Base-by-base conservation (phyloP, 2,888 invertebrate species). In the Melanophora roralis region DNA sequence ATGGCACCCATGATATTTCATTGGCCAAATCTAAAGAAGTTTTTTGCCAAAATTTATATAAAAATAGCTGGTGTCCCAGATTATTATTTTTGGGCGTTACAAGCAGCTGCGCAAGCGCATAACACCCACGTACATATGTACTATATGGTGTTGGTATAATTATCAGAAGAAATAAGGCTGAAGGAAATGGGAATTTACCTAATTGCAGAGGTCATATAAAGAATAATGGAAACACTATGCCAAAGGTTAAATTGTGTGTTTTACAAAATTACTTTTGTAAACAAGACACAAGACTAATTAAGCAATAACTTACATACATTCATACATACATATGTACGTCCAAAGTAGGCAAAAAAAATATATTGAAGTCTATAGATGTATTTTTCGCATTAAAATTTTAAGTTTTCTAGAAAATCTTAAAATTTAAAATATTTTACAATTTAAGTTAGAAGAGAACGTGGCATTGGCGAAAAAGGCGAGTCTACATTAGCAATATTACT, bases 201-300 rank as follows among this genome's bases (percentile, higher is more conserved):
- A n/a, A n/a, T n/a, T n/a, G n/a, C n/a, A n/a, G n/a, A 19, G 11
- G 36, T 16, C 55, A 62, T 62, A 47, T 6, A 34, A 34, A 34
- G 8, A 62, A 9, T 21, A 68, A 60, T 68, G 68, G 38, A 64
- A 34, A 59, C 12, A 21, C 2, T 34, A 51, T 45, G 43, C 23
- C 49, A 60, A 75, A 75, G 62, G 68, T 62, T 62, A 51, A 68
- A 73, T 27, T 47, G 12, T 62, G 62, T 68, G 68, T 62, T 47
- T 27, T 3, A 47, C 45, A 21, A 75, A 75, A 75, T 68, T 75
- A 75, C 8, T 75, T 75, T 62, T 69, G 75, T 75, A 68, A 75
- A 75, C 75, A 75, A 21, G 21, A 27, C 23, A 34, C 9, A 19
- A 47, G 0, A 43, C 9, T 12, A 34, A 45, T 57, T 8, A 9